phyloP scores from a whole-genome alignment of 2,797 vertebrate genomes.

The Siniperca obscura region DNA sequence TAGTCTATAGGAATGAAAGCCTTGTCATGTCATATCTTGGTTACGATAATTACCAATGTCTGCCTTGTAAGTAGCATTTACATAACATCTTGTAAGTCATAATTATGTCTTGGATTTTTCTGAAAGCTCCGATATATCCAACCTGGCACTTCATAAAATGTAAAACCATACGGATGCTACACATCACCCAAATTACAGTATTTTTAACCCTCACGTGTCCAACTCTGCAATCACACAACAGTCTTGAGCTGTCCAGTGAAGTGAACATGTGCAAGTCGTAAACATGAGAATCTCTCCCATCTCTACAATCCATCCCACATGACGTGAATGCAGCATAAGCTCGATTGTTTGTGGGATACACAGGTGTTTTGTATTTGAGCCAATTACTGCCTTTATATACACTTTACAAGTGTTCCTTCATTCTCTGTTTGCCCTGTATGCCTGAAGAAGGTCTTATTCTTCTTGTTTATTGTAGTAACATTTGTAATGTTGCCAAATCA shows the following conservation, averaged over 20 bases:
- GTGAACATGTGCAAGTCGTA: not conserved
- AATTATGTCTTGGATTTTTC: not conserved
- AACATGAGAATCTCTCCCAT: not conserved
- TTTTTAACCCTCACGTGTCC: not conserved
- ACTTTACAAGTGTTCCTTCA: not conserved
- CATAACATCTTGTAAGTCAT: not conserved
- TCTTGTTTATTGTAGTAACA: not conserved
- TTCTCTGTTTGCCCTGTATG: constrained; percentile 5
- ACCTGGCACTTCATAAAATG: not conserved
- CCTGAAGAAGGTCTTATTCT: not conserved
- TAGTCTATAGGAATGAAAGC: not conserved
- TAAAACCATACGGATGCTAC: not conserved
- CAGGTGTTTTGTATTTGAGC: constrained; percentile 38
- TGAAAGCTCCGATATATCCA: not conserved
- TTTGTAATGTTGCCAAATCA: no score
- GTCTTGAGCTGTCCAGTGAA: not conserved
- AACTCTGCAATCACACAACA: not conserved
- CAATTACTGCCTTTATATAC: constrained; percentile 21
- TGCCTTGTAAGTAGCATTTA: not conserved
- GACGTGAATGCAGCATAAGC: not conserved
- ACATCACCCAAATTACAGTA: not conserved
- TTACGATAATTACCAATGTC: not conserved
- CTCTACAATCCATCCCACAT: not conserved
- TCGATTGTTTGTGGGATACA: constrained; percentile 9
- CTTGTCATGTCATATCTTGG: not conserved